Conservation (phyloP, 2,113 vertebrate species). For the Oryzias celebensis region DNA sequence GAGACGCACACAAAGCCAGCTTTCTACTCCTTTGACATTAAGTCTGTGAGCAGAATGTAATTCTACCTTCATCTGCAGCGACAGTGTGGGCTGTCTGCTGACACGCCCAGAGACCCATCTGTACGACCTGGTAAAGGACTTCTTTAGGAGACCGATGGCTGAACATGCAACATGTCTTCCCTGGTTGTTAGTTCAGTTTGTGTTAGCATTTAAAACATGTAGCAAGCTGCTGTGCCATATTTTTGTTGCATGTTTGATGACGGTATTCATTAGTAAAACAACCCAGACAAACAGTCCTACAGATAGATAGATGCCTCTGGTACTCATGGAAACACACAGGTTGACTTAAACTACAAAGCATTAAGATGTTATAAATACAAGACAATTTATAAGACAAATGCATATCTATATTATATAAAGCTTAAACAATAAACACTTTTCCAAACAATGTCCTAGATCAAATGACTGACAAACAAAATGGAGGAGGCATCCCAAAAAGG, state of each 20-base stretch:
- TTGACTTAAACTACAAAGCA: too few species aligned
- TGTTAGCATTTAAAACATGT: conserved; percentile 9
- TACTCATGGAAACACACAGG: too few species aligned
- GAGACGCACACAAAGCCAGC: conserved; percentile 17
- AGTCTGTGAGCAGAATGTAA: conserved; percentile 41
- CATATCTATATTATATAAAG: too few species aligned
- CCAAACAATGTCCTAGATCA: conserved; percentile 12
- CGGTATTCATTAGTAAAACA: too few species aligned
- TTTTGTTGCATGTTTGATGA: too few species aligned
- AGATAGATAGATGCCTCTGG: too few species aligned
- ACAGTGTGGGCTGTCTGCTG: not conserved
- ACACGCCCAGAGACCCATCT: conserved; percentile 7
- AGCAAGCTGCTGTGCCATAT: not conserved
- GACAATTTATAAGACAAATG: too few species aligned
- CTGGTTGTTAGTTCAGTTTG: conserved; percentile 23
- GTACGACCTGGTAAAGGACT: not conserved
- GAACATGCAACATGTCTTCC: conserved; percentile 5
- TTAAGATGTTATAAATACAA: too few species aligned
- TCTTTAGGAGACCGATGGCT: conserved; percentile 15
- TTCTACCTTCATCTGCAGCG: conserved; percentile 28
- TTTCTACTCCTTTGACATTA: not conserved
- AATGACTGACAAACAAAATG: too few species aligned
- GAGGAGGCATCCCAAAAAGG: too few species aligned
- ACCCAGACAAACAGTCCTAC: too few species aligned
- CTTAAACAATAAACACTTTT: conserved; percentile 2